phyloP scores from a whole-genome alignment of 2,113 vertebrate species.

The Pipa parva region DNA sequence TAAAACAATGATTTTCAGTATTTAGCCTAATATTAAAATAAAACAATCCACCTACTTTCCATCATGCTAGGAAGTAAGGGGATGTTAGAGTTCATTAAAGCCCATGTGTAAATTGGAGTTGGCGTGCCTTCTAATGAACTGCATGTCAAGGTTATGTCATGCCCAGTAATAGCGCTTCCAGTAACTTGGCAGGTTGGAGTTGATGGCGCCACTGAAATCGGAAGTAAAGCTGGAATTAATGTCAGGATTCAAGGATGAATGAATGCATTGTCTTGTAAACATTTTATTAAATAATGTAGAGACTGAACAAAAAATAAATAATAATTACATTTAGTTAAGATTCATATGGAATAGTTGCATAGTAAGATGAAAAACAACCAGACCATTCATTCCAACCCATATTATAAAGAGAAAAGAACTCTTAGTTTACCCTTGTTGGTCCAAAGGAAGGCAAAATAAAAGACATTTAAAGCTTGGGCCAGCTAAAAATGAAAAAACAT shows the following conservation, averaged over 20 bases:
- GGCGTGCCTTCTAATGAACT: conserved; percentile 55
- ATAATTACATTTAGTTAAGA: background rate
- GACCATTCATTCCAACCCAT: no score
- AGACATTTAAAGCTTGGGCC: no score
- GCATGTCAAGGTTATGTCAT: conserved; percentile 57
- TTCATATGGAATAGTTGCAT: no score
- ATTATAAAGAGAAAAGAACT: no score
- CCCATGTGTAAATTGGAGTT: conserved; percentile 61
- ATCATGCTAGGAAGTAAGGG: conserved; percentile 51
- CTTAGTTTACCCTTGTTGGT: no score
- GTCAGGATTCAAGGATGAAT: background rate
- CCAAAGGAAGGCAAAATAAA: no score
- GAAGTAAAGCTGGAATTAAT: background rate
- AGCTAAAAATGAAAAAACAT: no score
- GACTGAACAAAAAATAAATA: background rate
- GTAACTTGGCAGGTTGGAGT: conserved; percentile 52
- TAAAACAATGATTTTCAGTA: no score
- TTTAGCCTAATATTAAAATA: background rate
- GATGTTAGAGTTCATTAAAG: conserved; percentile 40
- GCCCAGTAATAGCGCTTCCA: conserved; percentile 48
- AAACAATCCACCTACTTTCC: conserved; percentile 52
- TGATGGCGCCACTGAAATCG: conserved; percentile 60
- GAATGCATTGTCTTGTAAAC: no score
- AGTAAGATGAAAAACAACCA: no score
- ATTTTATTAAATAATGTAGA: no score